Conservation (phyloP, 2,888 invertebrate species). For the Polydrusus tereticollis region DNA sequence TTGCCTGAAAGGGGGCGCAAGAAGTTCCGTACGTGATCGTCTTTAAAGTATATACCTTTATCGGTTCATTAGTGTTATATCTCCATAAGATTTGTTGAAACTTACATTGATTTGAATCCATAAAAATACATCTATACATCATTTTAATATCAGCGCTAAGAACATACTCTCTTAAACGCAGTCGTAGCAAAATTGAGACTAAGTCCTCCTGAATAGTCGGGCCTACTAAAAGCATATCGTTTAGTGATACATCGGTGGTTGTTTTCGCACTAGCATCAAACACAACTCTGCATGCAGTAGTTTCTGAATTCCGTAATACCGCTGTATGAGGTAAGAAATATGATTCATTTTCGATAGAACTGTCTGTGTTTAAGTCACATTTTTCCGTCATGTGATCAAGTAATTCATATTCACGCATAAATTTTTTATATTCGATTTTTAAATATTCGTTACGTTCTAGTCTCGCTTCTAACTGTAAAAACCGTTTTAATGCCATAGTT, state of each 20-base stretch:
- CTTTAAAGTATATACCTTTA: slow-evolving; percentile 34
- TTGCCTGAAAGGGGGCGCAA: neutral
- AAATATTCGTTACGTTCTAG: too few species aligned
- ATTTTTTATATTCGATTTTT: too few species aligned
- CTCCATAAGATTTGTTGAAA: slow-evolving; percentile 48
- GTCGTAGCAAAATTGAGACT: slow-evolving; percentile 39
- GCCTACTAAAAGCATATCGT: slow-evolving; percentile 31
- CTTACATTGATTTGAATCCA: slow-evolving; percentile 30
- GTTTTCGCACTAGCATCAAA: slow-evolving; percentile 40
- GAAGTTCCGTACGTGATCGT: slow-evolving; percentile 45
- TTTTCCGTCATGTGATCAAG: too few species aligned
- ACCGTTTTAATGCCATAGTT: too few species aligned
- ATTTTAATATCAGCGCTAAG: slow-evolving; percentile 45
- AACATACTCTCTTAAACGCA: slow-evolving; percentile 31
- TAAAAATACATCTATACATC: slow-evolving; percentile 44
- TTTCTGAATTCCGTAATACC: slow-evolving; percentile 34
- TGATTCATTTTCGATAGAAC: slow-evolving; percentile 25
- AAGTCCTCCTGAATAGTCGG: slow-evolving; percentile 42
- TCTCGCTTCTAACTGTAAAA: too few species aligned
- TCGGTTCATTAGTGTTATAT: slow-evolving; percentile 20
- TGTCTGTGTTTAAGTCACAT: too few species aligned
- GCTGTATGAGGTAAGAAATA: slow-evolving; percentile 44
- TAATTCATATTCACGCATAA: too few species aligned
- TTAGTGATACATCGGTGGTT: slow-evolving; percentile 22
- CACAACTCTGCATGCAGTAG: slow-evolving; percentile 45